A percentile compares a stretch with the other conserved stretches of the same genome.
phyloP scores from a whole-genome alignment of 2,113 vertebrate species.

The Glaucidium brasilianum region DNA sequence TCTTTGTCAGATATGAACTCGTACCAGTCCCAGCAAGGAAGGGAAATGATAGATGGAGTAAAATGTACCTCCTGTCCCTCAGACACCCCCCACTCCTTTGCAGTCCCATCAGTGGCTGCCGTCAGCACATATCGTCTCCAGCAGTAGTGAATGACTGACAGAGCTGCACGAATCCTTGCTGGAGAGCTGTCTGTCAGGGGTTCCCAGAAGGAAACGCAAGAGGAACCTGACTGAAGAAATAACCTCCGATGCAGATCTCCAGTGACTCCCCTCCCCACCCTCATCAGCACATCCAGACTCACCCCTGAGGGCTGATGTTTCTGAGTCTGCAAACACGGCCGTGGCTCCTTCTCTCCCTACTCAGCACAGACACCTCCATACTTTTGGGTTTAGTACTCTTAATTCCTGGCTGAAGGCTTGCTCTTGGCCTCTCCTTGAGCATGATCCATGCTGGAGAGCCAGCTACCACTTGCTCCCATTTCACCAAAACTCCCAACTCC shows the following conservation, averaged over 20 bases:
- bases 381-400: neutral
- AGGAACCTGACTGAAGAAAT: slow-evolving; percentile 3
- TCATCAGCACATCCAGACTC: neutral
- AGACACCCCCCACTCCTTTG: neutral
- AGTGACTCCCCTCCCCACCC: neutral
- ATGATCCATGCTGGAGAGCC: neutral
- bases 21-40: neutral
- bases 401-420: neutral
- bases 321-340: accelerated
- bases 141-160: slow-evolving; percentile 17
- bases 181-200: slow-evolving; percentile 5
- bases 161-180: neutral
- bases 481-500: neutral
- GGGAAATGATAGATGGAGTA: neutral
- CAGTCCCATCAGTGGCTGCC: accelerated
- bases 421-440: neutral
- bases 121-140: neutral
- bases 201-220: neutral
- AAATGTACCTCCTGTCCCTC: neutral
- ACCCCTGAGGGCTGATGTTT: neutral
- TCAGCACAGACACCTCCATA: neutral
- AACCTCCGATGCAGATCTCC: neutral
- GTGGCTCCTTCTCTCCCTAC: neutral
- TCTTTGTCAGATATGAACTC: neutral
- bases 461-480: neutral